Percentiles rank a stretch among this genome's conserved stretches.
Evolutionary conservation across 2,888 invertebrate species (phyloP).

Genomic region (Epistrophe eligans): DNA sequence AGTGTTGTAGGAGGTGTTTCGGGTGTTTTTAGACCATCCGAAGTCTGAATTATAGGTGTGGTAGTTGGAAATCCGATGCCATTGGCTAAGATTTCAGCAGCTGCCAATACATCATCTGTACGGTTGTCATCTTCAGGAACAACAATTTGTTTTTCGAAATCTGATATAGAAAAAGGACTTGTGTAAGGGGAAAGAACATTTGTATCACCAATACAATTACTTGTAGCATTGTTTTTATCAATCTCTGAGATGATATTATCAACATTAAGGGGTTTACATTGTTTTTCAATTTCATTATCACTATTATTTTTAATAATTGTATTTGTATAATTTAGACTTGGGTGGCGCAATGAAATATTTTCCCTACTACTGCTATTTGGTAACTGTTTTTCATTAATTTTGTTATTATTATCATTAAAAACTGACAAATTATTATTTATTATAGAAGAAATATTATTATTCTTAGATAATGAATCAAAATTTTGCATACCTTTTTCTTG

Average conservation of each 20-base stretch:
- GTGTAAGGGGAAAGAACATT: conserved; percentile 33
- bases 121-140: conserved; percentile 35
- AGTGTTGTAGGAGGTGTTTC: not conserved
- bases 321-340: conserved; percentile 50
- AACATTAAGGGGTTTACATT: conserved; percentile 63
- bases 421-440: conserved; percentile 69
- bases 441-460: conserved; percentile 42
- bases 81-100: conserved; percentile 61
- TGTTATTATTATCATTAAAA: conserved; percentile 62
- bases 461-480: conserved; percentile 66
- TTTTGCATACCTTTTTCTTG: conserved; percentile 73
- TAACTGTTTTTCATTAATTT: conserved; percentile 48
- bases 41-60: not conserved
- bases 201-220: conserved; percentile 31
- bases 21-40: not conserved
- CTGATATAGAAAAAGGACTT: conserved; percentile 37
- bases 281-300: conserved; percentile 15
- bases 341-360: conserved; percentile 74
- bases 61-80: conserved; percentile 36
- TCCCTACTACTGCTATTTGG: conserved; percentile 65
- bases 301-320: conserved; percentile 21
- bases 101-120: conserved; percentile 56
- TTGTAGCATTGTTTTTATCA: conserved; percentile 34
- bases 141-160: conserved; percentile 26
- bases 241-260: conserved; percentile 50